A percentile compares a stretch with the other conserved stretches of the same genome.
These are phyloP conservation scores for Percina caprodes DNA, from an alignment of 2,113 vertebrate species.

Conservation along the genomic window DNA sequence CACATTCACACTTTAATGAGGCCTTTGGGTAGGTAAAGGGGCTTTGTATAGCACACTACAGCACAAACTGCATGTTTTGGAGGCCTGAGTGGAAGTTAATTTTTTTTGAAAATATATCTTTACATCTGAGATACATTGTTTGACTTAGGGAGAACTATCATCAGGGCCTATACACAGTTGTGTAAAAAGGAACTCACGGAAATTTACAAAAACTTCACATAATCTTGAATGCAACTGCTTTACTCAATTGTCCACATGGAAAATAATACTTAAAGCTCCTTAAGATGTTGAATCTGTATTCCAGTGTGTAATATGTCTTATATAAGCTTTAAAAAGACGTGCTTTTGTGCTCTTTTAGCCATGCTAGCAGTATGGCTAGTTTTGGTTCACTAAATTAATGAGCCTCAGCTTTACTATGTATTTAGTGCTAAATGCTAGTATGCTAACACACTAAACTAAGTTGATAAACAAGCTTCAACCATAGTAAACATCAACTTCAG, in stretches of 20 bases:
- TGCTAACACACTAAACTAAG: neutral
- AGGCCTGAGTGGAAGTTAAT: conserved; percentile 17
- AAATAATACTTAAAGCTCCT: conserved; percentile 46
- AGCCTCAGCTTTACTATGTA: neutral
- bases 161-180: neutral
- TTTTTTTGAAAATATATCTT: conserved; percentile 17
- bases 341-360: conserved; percentile 8
- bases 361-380: neutral
- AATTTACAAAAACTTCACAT: conserved; percentile 25
- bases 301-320: conserved; percentile 49
- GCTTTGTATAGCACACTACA: conserved; percentile 30
- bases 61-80: conserved; percentile 33
- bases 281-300: conserved; percentile 53
- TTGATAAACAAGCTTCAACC: neutral
- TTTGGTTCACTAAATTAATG: neutral
- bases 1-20: conserved; percentile 45
- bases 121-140: conserved; percentile 6
- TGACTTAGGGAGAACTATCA: conserved; percentile 1
- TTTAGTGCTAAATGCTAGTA: neutral
- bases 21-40: conserved; percentile 40
- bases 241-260: conserved; percentile 33
- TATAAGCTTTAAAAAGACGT: conserved; percentile 51
- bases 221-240: conserved; percentile 44
- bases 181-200: conserved; percentile 18
- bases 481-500: neutral